These are phyloP conservation scores for Magallana gigas DNA, from an alignment of 1,140 invertebrate genomes.

Conservation along the genomic window DNA sequence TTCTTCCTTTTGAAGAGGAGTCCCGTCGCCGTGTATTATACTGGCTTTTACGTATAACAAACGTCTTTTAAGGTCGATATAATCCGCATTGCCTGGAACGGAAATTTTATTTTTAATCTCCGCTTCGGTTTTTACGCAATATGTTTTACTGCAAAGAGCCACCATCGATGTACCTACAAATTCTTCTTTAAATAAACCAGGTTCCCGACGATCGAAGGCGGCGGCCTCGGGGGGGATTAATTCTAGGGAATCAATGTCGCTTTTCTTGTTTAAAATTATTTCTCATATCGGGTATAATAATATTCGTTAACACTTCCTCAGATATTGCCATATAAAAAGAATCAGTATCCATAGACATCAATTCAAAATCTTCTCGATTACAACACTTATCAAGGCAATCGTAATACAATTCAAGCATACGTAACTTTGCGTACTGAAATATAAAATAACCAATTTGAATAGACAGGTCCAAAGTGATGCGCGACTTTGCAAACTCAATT, in stretches of 20 bases:
- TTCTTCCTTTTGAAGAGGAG: no score
- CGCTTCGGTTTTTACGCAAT: slow-evolving; percentile 28
- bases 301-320: slow-evolving; percentile 28
- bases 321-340: slow-evolving; percentile 56
- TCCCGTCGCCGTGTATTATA: no score
- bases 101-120: not conserved
- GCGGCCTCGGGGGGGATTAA: not conserved
- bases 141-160: not conserved
- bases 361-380: slow-evolving; percentile 49
- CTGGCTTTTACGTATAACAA: no score
- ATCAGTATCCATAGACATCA: slow-evolving; percentile 61
- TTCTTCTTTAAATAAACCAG: not conserved
- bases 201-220: not conserved
- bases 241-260: not conserved
- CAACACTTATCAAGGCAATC: slow-evolving; percentile 58
- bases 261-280: not conserved
- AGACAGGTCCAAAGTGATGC: slow-evolving; percentile 47
- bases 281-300: slow-evolving; percentile 37
- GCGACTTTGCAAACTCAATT: not conserved
- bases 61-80: no score
- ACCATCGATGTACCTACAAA: slow-evolving; percentile 40
- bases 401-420: slow-evolving; percentile 60
- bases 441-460: slow-evolving; percentile 52
- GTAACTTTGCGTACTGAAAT: slow-evolving; percentile 53
- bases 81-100: no score